Conservation (phyloP, 2,888 invertebrate species). For the Acleris emargana region DNA sequence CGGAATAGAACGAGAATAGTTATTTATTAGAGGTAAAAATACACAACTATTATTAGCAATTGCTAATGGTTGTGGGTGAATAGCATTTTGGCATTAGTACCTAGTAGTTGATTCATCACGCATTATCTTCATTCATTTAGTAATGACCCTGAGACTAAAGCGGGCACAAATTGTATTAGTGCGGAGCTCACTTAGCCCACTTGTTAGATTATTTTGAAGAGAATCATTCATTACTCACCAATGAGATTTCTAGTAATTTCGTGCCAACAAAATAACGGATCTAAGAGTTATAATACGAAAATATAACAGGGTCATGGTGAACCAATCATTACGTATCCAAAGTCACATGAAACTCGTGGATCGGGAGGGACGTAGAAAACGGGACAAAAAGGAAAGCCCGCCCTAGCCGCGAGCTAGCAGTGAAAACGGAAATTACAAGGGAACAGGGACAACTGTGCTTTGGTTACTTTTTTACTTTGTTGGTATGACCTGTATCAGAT, state of each 20-base stretch:
- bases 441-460: neutral
- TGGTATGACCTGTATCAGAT: too few species aligned
- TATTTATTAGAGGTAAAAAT: neutral
- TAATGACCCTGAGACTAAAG: conserved; percentile 20
- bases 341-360: conserved; percentile 1
- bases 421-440: conserved; percentile 3
- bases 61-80: too few species aligned
- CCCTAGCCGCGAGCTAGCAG: conserved; percentile 1
- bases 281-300: neutral
- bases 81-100: conserved; percentile 17
- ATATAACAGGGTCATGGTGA: neutral
- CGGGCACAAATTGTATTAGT: conserved; percentile 1
- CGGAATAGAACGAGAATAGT: neutral
- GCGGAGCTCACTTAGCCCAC: conserved; percentile 8
- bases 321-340: neutral
- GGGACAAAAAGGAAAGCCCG: conserved; percentile 2
- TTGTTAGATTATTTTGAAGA: conserved; percentile 19
- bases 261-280: conserved; percentile 1
- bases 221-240: conserved; percentile 14
- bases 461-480: neutral
- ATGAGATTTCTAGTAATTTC: conserved; percentile 10
- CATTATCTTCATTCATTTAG: conserved; percentile 26
- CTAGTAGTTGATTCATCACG: conserved; percentile 13
- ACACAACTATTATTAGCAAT: too few species aligned
- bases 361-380: conserved; percentile 1